Percentiles rank a stretch among this genome's conserved stretches.
These are phyloP conservation scores for Grammomys surdaster DNA, from an alignment of 2,113 vertebrate genomes.

Conservation along the genomic window DNA sequence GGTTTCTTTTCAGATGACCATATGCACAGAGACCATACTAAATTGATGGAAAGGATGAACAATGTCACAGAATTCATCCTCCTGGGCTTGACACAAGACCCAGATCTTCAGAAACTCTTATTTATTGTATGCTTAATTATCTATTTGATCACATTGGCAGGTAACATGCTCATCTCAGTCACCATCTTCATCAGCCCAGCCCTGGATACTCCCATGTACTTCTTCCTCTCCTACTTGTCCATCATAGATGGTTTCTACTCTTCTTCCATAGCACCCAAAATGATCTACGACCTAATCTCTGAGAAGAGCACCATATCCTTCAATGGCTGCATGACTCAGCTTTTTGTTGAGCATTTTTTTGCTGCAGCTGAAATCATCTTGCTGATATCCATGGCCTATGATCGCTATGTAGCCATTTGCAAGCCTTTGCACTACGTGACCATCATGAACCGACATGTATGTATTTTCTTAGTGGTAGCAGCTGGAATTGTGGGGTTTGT, in stretches of 20 bases:
- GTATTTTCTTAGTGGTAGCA: not conserved
- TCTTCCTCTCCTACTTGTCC: slow-evolving; percentile 52
- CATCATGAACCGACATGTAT: not conserved
- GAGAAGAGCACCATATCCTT: slow-evolving; percentile 63
- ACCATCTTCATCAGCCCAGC: slow-evolving; percentile 55
- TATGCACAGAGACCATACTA: not conserved
- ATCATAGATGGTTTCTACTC: slow-evolving; percentile 53
- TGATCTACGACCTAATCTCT: slow-evolving; percentile 66
- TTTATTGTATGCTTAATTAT: slow-evolving; percentile 67
- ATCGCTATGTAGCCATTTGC: slow-evolving; percentile 70
- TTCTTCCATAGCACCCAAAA: slow-evolving; percentile 55
- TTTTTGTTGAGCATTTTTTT: slow-evolving; percentile 65
- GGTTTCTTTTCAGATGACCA: not conserved
- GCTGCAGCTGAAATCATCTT: slow-evolving; percentile 44
- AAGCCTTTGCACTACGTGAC: slow-evolving; percentile 58
- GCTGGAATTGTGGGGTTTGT: not conserved
- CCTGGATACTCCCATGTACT: slow-evolving; percentile 60
- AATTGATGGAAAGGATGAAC: not conserved
- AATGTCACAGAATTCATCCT: slow-evolving; percentile 79
- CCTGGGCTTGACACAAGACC: slow-evolving; percentile 70
- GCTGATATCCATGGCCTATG: slow-evolving; percentile 62
- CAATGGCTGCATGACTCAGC: slow-evolving; percentile 68
- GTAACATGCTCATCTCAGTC: slow-evolving; percentile 53
- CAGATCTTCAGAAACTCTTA: slow-evolving; percentile 62
- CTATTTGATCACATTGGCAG: slow-evolving; percentile 73